Conservation (phyloP, 1,140 invertebrate genomes). For the Lepidurus arcticus region DNA sequence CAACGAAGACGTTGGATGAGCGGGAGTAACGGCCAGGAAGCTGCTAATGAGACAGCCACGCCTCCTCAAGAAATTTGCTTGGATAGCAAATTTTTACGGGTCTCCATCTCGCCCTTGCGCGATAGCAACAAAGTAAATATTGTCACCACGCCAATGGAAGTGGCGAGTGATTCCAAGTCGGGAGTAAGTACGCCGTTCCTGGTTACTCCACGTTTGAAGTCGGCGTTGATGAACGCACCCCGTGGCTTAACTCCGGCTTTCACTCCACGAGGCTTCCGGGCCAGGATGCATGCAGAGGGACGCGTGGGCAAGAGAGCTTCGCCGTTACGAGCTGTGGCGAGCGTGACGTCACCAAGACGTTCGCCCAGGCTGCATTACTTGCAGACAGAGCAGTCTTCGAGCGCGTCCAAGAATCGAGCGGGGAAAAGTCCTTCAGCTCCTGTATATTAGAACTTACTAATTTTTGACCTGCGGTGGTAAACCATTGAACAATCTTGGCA, state of each 20-base stretch:
- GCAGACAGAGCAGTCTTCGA: not conserved
- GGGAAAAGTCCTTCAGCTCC: not conserved
- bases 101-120: not conserved
- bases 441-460: not conserved
- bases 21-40: not conserved
- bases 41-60: not conserved
- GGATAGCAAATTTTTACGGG: not conserved
- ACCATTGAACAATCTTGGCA: not conserved
- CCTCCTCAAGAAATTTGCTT: not conserved
- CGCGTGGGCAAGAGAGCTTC: conserved; percentile 6
- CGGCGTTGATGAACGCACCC: conserved; percentile 8
- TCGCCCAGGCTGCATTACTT: not conserved
- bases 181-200: not conserved
- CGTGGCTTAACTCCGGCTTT: not conserved
- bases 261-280: not conserved
- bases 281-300: not conserved
- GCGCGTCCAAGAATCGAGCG: not conserved
- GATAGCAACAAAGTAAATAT: conserved; percentile 11
- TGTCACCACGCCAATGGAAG: not conserved
- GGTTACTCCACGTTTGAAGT: not conserved
- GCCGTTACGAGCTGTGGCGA: not conserved
- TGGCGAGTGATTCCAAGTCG: not conserved
- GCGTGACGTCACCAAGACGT: not conserved
- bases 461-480: not conserved
- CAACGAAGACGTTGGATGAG: not conserved